Evolutionary conservation across 2,113 vertebrate genomes (phyloP).

Genomic region (Trematomus loennbergii): DNA sequence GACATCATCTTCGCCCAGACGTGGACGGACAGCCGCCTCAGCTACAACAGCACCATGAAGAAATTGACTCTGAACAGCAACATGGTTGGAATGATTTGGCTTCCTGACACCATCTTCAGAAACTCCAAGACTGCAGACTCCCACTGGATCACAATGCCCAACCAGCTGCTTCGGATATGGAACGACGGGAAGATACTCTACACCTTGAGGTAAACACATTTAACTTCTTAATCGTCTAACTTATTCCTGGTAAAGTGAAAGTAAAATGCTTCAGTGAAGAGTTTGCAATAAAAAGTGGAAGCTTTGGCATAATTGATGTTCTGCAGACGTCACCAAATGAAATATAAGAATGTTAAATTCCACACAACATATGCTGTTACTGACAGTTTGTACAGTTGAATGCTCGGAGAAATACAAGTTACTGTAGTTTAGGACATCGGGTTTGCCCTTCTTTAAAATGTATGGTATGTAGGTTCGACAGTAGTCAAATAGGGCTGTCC

Average conservation of each 20-base stretch:
- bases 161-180: constrained; percentile 98
- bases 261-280: not conserved
- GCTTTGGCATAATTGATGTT: not conserved
- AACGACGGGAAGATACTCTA: constrained; percentile 97
- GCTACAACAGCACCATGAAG: constrained; percentile 97
- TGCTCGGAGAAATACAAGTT: too few species aligned
- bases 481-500: too few species aligned
- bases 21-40: constrained; percentile 95
- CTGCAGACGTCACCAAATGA: too few species aligned
- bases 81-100: constrained; percentile 97
- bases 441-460: too few species aligned
- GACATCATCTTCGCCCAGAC: constrained; percentile 99
- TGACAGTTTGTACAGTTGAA: too few species aligned
- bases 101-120: constrained; percentile 96
- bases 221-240: too few species aligned
- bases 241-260: not conserved
- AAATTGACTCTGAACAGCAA: constrained; percentile 96
- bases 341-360: too few species aligned
- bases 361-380: too few species aligned
- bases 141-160: constrained; percentile 97
- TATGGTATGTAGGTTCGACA: too few species aligned
- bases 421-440: too few species aligned
- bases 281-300: not conserved
- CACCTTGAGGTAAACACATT: constrained; percentile 88
- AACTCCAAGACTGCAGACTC: constrained; percentile 96